Evolutionary conservation across 2,888 invertebrate species (phyloP).

Genomic region (Dioctria rufipes): DNA sequence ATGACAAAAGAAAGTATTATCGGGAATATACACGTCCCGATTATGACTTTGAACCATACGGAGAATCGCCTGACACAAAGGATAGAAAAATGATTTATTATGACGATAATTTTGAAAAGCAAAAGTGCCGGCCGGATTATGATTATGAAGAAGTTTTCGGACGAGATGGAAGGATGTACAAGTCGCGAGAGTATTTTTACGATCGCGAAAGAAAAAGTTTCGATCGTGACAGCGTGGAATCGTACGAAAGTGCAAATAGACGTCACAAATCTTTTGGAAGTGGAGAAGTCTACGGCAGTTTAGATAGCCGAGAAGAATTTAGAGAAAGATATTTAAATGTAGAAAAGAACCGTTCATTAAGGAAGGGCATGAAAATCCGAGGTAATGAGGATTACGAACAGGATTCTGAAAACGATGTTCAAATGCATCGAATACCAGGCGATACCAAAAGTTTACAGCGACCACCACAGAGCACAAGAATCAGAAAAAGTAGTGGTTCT

Average conservation of each 20-base stretch:
- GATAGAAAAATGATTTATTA: conserved; percentile 61
- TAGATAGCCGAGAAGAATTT: conserved; percentile 70
- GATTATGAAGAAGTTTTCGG: conserved; percentile 67
- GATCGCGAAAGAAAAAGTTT: conserved; percentile 70
- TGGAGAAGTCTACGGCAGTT: conserved; percentile 70
- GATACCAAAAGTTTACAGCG: conserved; percentile 69
- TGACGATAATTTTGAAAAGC: conserved; percentile 61
- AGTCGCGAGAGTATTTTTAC: conserved; percentile 67
- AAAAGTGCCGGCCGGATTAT: conserved; percentile 65
- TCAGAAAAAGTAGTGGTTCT: conserved; percentile 70
- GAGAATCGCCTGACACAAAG: conserved; percentile 63
- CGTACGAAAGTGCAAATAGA: conserved; percentile 68
- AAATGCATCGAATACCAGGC: conserved; percentile 62
- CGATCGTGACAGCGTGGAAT: conserved; percentile 70
- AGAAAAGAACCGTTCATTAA: conserved; percentile 68
- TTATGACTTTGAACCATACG: conserved; percentile 67
- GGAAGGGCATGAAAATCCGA: conserved; percentile 68
- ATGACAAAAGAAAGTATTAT: conserved; percentile 69
- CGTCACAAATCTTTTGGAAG: conserved; percentile 70
- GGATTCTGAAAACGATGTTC: conserved; percentile 72
- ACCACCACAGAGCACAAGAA: conserved; percentile 62
- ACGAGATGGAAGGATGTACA: conserved; percentile 57
- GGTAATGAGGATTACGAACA: conserved; percentile 73
- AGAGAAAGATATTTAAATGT: conserved; percentile 67
- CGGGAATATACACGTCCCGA: conserved; percentile 69